phyloP scores from a whole-genome alignment of 2,888 invertebrate species.

The Pammene aurita region DNA sequence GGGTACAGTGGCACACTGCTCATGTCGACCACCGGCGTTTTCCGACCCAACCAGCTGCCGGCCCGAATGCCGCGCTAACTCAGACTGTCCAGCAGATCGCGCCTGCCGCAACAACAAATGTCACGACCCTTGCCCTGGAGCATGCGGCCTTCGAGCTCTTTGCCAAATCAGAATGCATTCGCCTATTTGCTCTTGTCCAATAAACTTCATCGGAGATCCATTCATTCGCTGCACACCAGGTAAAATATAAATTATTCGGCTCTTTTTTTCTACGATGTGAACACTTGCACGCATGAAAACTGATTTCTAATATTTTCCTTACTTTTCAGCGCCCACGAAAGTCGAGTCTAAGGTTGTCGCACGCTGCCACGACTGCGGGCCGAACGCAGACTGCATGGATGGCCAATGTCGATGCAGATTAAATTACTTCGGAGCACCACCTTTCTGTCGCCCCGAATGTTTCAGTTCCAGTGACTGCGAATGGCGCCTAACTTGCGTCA shows the following conservation, averaged over 20 bases:
- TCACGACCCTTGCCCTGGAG: conserved; percentile 88
- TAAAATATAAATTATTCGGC: conserved; percentile 58
- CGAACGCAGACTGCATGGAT: conserved; percentile 88
- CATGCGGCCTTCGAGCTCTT: conserved; percentile 88
- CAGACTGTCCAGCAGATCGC: conserved; percentile 85
- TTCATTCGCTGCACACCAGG: conserved; percentile 86
- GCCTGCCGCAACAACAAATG: conserved; percentile 87
- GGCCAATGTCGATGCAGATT: conserved; percentile 87
- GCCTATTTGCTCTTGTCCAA: conserved; percentile 89
- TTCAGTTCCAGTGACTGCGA: conserved; percentile 87
- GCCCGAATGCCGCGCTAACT: conserved; percentile 89
- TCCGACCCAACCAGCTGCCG: conserved; percentile 90
- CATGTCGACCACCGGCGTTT: conserved; percentile 86
- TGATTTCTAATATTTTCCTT: neutral
- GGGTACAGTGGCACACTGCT: conserved; percentile 86
- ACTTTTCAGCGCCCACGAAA: conserved; percentile 57
- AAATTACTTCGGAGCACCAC: conserved; percentile 88
- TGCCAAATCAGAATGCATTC: conserved; percentile 89
- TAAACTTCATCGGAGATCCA: conserved; percentile 88
- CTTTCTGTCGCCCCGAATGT: conserved; percentile 89
- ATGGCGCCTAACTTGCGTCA: conserved; percentile 86
- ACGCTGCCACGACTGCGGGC: conserved; percentile 88
- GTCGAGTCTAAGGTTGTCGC: conserved; percentile 75
- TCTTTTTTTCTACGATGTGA: neutral
- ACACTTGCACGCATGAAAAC: conserved; percentile 5